Base-by-base conservation (phyloP, 2,888 invertebrate species). In the Troglohyphantes excavatus region DNA sequence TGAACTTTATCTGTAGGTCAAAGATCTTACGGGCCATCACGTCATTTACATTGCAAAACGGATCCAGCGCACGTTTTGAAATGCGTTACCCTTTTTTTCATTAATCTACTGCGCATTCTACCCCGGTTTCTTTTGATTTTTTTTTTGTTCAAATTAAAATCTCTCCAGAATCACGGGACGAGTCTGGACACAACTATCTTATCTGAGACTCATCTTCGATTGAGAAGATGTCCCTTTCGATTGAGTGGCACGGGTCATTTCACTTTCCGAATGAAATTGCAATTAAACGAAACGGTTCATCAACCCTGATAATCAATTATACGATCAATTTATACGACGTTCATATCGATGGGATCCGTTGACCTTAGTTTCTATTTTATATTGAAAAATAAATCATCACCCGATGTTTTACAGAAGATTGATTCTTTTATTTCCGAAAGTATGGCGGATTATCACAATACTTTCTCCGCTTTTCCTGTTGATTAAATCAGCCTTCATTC, bases 281-380 rank as follows among this genome's bases (percentile, higher is more conserved):
- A 72, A 72, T 23, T 23, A 46, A n/a, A 46, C 21, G 46, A 72
- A 72, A 72, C 33, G 46, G 72, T 72, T 72, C 72, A 72, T 43
- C 72, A 72, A 72, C 72, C n/a, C 72, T 72, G 23, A 72, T 39
- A 26, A 46, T 21, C 26, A 17, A 72, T n/a, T 19, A 70, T 70
- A 3, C 19, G 46, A 46, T n/a, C n/a, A n/a, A 46, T 23, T 17
- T 17, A 6, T 26, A 46, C 17, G n/a, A 9, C n/a, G 43, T 13
- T 43, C 23, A 46, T 72, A 46, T 21, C 17, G 53, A 53, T 13
- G n/a, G 5, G 17, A 5, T n/a, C 53, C 2, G n/a, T 53, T 53
- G 53, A 53, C n/a, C 53, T n/a, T 53, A n/a, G n/a, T 17, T 13
- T 13, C 13, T 13, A 53, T 17, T n/a, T 53, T 53, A n/a, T n/a